Conservation (phyloP, 2,113 vertebrate species). For the Jaculus jaculus region DNA sequence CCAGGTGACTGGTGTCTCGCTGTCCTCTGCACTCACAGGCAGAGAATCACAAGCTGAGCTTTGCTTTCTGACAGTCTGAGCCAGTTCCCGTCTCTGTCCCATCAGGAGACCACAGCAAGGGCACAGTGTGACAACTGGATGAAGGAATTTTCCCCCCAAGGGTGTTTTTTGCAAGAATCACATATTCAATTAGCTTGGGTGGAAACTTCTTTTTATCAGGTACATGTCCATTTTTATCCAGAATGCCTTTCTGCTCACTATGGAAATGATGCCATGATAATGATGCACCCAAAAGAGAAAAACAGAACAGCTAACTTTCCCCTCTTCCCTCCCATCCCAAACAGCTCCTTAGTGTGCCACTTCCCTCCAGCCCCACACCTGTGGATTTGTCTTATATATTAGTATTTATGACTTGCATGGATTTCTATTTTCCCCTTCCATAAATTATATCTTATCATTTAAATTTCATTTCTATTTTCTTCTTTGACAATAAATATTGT, state of each 20-base stretch:
- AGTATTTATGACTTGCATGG: not conserved
- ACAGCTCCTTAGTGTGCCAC: not conserved
- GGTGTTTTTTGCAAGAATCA: not conserved
- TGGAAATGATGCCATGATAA: not conserved
- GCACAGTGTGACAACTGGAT: not conserved
- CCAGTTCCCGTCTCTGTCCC: not conserved
- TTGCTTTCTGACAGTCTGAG: not conserved
- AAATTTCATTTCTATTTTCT: slow-evolving; percentile 33
- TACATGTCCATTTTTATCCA: not conserved
- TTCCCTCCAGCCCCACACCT: not conserved
- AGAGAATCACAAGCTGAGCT: too few species aligned
- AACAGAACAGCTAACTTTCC: not conserved
- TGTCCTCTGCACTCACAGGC: not conserved
- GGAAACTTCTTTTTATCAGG: not conserved
- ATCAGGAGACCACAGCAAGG: not conserved
- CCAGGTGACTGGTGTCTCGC: not conserved
- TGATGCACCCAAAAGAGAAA: not conserved
- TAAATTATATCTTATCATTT: not conserved
- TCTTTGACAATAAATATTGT: not conserved
- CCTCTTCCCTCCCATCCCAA: not conserved
- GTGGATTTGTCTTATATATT: not conserved
- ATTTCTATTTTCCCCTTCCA: not conserved
- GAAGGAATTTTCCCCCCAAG: not conserved
- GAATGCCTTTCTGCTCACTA: not conserved
- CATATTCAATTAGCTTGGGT: not conserved